These are phyloP conservation scores for Phenacoccus solenopsis DNA, from an alignment of 1,140 invertebrate genomes.

Conservation along the genomic window DNA sequence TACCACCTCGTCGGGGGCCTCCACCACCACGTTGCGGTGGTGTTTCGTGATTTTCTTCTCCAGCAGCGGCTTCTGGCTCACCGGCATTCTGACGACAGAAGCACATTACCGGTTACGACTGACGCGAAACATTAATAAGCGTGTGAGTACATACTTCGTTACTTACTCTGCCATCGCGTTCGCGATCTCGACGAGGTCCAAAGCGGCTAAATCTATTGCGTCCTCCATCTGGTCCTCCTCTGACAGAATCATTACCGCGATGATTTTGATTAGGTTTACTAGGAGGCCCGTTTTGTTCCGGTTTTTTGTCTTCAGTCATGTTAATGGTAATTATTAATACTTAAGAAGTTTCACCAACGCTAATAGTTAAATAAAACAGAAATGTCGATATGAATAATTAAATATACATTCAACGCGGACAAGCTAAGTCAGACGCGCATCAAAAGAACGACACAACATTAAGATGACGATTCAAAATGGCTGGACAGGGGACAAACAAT, in stretches of 20 bases:
- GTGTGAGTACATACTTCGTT: neutral
- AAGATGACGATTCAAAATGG: too few species aligned
- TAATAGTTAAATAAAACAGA: too few species aligned
- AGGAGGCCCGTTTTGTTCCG: conserved; percentile 19
- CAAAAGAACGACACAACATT: too few species aligned
- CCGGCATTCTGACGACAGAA: neutral
- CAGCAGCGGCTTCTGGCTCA: conserved; percentile 26
- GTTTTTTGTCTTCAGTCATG: conserved; percentile 20
- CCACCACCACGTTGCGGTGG: conserved; percentile 27
- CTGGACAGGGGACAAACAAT: too few species aligned
- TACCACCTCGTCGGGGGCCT: conserved; percentile 19
- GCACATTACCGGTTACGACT: neutral
- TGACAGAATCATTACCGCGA: neutral
- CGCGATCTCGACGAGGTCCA: neutral
- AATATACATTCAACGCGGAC: too few species aligned
- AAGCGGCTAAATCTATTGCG: neutral
- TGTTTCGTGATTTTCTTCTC: conserved; percentile 28
- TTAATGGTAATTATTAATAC: too few species aligned
- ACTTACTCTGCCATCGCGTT: neutral
- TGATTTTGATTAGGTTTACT: neutral
- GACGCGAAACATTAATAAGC: neutral
- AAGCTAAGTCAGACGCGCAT: too few species aligned
- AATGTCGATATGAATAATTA: too few species aligned
- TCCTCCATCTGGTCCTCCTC: neutral
- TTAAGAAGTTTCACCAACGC: too few species aligned